Evolutionary conservation across 2,888 invertebrate species (phyloP).

Genomic region (Kryphioiulus occultus): DNA sequence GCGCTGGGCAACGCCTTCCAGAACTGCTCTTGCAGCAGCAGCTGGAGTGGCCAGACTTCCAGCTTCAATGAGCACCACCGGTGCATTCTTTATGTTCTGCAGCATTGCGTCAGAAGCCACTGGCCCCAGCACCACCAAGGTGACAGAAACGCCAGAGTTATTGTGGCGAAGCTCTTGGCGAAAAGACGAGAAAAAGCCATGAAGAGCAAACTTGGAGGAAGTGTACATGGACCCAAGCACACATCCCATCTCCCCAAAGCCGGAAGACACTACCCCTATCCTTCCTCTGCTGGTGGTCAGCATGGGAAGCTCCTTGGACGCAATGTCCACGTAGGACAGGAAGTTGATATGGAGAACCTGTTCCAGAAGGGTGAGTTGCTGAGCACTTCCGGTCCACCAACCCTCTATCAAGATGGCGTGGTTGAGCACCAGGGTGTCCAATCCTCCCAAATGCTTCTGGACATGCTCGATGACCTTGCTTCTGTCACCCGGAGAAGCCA

Average conservation of each 20-base stretch:
- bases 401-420: neutral
- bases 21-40: neutral
- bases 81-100: too few relatives aligned
- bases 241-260: too few relatives aligned
- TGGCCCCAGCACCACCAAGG: neutral
- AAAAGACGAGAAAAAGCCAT: constrained; percentile 11
- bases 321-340: constrained; percentile 60
- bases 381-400: neutral
- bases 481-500: neutral
- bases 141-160: neutral
- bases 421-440: constrained; percentile 31
- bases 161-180: constrained; percentile 19
- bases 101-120: neutral
- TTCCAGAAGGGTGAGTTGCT: neutral
- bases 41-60: neutral
- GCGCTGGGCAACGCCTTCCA: neutral
- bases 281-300: constrained; percentile 58
- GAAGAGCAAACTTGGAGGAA: neutral
- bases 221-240: neutral
- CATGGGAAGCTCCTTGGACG: constrained; percentile 59
- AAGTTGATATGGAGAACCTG: constrained; percentile 59
- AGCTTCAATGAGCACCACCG: too few relatives aligned
- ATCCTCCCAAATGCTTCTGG: neutral
- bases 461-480: neutral
- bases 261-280: constrained; percentile 60